Conservation (phyloP, 2,888 invertebrate genomes). For the Disparrhopalites patrizii region DNA sequence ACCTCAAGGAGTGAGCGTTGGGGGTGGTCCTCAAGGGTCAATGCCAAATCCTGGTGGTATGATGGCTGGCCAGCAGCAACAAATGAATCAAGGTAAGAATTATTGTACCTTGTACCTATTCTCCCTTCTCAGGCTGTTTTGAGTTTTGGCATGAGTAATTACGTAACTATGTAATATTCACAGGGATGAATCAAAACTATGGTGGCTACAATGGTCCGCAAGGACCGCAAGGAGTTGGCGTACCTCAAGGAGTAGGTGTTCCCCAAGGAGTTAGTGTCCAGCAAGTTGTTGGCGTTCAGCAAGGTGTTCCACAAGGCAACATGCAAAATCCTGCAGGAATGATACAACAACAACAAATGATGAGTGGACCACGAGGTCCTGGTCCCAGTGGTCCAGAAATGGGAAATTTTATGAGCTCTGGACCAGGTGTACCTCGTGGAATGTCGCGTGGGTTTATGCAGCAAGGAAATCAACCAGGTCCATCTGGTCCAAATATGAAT, state of each 20-base stretch:
- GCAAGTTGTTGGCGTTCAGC: too few species aligned
- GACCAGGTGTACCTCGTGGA: constrained; percentile 38
- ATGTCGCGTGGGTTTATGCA: constrained; percentile 29
- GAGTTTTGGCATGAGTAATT: not conserved
- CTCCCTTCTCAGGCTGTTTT: too few species aligned
- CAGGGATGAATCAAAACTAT: constrained; percentile 4
- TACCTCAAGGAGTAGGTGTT: not conserved
- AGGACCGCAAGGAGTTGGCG: not conserved
- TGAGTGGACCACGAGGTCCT: constrained; percentile 58
- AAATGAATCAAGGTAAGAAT: constrained; percentile 53
- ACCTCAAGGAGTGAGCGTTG: not conserved
- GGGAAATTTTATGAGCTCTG: constrained; percentile 34
- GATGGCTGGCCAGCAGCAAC: constrained; percentile 49
- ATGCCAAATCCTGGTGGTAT: constrained; percentile 17
- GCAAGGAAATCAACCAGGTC: constrained; percentile 33
- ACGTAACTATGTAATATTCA: not conserved
- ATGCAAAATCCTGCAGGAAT: constrained; percentile 30
- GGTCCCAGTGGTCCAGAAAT: constrained; percentile 34
- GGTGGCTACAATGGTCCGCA: not conserved
- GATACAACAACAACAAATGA: constrained; percentile 55
- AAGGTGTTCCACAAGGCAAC: not conserved
- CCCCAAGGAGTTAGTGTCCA: too few species aligned
- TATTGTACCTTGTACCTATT: not conserved
- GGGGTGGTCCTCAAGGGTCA: constrained; percentile 29
- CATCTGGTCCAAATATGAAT: constrained; percentile 16